These are phyloP conservation scores for Spheniscus humboldti DNA, from an alignment of 2,797 vertebrate species.

Conservation along the genomic window DNA sequence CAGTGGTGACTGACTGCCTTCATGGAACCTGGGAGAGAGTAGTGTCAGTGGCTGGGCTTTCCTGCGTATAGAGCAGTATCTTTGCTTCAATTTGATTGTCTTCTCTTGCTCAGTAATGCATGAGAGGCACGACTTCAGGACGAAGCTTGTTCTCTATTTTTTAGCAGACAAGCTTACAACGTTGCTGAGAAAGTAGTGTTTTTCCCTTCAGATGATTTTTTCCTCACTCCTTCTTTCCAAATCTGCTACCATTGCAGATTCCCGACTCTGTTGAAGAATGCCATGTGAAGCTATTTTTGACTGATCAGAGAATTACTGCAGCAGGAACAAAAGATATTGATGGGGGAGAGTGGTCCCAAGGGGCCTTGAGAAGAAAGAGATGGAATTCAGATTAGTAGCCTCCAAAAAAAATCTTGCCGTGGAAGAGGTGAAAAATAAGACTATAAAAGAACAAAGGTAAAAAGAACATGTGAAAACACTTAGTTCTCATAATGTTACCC, in stretches of 20 bases:
- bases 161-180: not conserved
- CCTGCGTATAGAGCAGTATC: not conserved
- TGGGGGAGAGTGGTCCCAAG: not conserved
- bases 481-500: slow-evolving; percentile 60
- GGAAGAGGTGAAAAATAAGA: slow-evolving; percentile 54
- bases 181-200: not conserved
- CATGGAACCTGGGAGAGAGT: not conserved
- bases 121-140: not conserved
- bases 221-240: not conserved
- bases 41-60: not conserved
- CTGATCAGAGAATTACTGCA: not conserved
- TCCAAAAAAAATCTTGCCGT: not conserved
- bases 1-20: not conserved
- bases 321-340: not conserved
- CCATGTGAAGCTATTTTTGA: not conserved
- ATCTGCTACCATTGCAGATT: not conserved
- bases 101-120: not conserved
- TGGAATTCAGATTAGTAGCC: slow-evolving; percentile 44
- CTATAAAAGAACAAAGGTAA: slow-evolving; percentile 63
- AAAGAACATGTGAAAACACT: slow-evolving; percentile 63
- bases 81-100: not conserved
- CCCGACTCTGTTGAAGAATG: not conserved
- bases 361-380: slow-evolving; percentile 28
- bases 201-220: not conserved
- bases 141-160: not conserved